Conservation (phyloP, 1,140 invertebrate genomes). For the Spodoptera litura region DNA sequence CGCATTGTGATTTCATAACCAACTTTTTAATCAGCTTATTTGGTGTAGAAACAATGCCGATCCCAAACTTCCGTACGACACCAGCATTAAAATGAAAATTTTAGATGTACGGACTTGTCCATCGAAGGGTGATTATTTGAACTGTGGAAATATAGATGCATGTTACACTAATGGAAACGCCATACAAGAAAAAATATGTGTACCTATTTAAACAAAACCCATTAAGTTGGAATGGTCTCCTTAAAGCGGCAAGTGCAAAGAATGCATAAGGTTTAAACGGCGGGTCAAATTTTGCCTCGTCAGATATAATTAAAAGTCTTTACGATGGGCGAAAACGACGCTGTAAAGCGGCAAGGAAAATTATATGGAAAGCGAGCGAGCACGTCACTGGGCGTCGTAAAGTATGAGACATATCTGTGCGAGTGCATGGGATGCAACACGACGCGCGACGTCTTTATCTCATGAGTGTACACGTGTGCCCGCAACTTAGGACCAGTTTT, state of each 20-base stretch:
- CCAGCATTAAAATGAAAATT: conserved; percentile 6
- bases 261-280: conserved; percentile 61
- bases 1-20: conserved; percentile 47
- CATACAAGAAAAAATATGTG: conserved; percentile 11
- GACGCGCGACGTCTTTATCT: not conserved
- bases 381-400: conserved; percentile 61
- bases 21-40: conserved; percentile 60
- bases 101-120: conserved; percentile 1
- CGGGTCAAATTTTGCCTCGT: conserved; percentile 65
- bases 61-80: conserved; percentile 35
- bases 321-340: conserved; percentile 67
- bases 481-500: conserved; percentile 3
- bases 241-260: conserved; percentile 57
- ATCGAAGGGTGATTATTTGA: not conserved
- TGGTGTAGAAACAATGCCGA: conserved; percentile 44
- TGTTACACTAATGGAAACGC: not conserved
- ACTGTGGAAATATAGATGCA: not conserved
- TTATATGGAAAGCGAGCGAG: conserved; percentile 55
- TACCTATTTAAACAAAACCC: conserved; percentile 50
- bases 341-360: conserved; percentile 64
- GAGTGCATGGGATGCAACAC: not conserved
- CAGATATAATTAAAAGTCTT: conserved; percentile 72
- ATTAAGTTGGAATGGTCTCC: conserved; percentile 52
- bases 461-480: conserved; percentile 15
- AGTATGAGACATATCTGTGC: conserved; percentile 46